Evolutionary conservation across 64 coral and sea anemone species (phyloP), one percentile per base, ranked within the genome.

Genomic region (Trachythela sp.): DNA sequence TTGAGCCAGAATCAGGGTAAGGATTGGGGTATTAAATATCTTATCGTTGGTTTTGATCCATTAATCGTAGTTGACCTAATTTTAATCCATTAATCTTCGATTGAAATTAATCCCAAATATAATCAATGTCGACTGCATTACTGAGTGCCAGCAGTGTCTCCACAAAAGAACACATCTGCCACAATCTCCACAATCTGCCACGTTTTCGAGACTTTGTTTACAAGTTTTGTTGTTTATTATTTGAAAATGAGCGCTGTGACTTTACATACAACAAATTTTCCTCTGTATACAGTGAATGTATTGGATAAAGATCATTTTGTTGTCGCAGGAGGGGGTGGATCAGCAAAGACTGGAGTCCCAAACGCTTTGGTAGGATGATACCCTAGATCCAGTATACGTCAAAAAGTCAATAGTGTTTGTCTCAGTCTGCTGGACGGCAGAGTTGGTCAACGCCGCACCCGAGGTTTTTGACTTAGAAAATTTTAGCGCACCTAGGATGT

Each of bases 291-390:
- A 7, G 96, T 94, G 36, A 90, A 94, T 93, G 89, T 94, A n/a
- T 87, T 99, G 11, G 96, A 99, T 49, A 88, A 77, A 38, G 91
- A 92, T 84, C 89, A 89, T 84, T 93, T 99, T 87, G 38, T 93
- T 2, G 80, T 99, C 10, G 96, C 91, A 38, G 96, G 96, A 6
- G 96, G 96, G 20, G 96, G 96, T 10, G 96, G 96, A 6, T 50
- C 96, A 2, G 96, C 96, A 0, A 99, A 95, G 29, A 99, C 96
- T 40, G 96, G 96, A 14, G 96, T 99, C 40, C 96, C 96, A 34
- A 99, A 99, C 48, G 93, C 93, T 37, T 84, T 99, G 96, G 96
- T 99, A 43, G 91, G 91, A 80, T 18, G 26, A 29, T 1, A 26
- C 49, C 22, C 13, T 52, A 15, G 13, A 15, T 11, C 49, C 49